phyloP scores from a whole-genome alignment of 2,797 vertebrate genomes.

The Mallotus villosus region DNA sequence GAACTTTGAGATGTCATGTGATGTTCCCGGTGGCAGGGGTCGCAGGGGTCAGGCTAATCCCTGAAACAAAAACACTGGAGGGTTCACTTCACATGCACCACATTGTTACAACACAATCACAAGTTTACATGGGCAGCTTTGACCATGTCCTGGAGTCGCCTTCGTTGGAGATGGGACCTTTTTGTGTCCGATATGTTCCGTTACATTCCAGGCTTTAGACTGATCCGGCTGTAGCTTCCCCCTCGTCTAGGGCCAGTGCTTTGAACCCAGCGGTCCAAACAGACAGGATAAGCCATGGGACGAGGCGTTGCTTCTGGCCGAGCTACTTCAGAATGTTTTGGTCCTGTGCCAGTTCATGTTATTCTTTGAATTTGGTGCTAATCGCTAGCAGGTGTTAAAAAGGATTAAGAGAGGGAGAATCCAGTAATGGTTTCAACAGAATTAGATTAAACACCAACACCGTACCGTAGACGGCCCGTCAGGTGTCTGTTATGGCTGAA shows the following conservation, averaged over 20 bases:
- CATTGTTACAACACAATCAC: background rate
- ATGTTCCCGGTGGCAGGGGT: slow-evolving; percentile 51
- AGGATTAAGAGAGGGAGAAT: slow-evolving; percentile 4
- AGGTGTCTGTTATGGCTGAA: background rate
- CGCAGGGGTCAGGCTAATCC: slow-evolving; percentile 4
- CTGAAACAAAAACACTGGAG: background rate
- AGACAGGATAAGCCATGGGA: slow-evolving; percentile 30
- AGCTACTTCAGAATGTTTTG: slow-evolving; percentile 18
- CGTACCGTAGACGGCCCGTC: background rate
- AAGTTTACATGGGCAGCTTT: background rate
- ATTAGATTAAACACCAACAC: background rate
- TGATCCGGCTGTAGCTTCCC: background rate
- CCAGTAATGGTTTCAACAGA: slow-evolving; percentile 2
- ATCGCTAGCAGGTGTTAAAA: slow-evolving; percentile 24
- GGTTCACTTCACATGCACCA: background rate
- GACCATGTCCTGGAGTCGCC: too few relatives aligned
- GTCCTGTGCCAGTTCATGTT: slow-evolving; percentile 29
- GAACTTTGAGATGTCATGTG: slow-evolving; percentile 46
- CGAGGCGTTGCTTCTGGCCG: slow-evolving; percentile 24
- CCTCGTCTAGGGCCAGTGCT: background rate
- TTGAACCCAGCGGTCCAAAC: slow-evolving; percentile 28
- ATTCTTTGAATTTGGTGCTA: slow-evolving; percentile 39
- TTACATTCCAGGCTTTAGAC: background rate
- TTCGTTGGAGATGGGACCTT: too few relatives aligned
- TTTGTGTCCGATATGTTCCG: background rate